Base-by-base conservation (phyloP, 2,888 invertebrate genomes). In the Drosophila quinaria region DNA sequence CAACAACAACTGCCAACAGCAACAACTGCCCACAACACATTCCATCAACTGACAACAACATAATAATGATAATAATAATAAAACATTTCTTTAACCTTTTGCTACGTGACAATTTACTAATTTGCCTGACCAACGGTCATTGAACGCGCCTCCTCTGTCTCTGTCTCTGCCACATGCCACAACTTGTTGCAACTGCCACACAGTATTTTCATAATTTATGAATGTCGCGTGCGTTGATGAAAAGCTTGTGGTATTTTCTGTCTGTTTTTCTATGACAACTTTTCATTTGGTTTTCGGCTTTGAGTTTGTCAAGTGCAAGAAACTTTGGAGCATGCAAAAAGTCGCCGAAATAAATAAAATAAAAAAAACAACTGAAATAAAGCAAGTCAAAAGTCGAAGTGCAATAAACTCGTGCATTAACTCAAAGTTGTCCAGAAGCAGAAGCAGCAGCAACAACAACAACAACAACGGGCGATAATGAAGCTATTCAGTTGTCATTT, bases 61-160 rank as follows among this genome's bases (percentile, higher is more conserved):
- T 17, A n/a, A 55, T 22, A 41, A 6, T 25, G 25, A 39, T 52
- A 41, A 41, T 33, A 35, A 8, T 29, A 55, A 63, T 56, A 55
- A 56, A 49, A 55, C 29, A 63, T 68, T 63, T 56, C 64, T 63
- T 64, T 55, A 60, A 56, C 52, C 59, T 51, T 54, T 58, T 52
- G 73, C 80, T 90, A 91, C 91, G 91, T 91, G 91, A 86, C 84
- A 87, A 90, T 82, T 90, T 85, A 78, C 81, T 87, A 88, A 90
- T 89, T 87, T 82, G 66, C 41, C 67, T 72, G 68, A 13, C 56
- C 68, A 63, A 47, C 63, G 73, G 65, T 78, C 68, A 63, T 39
- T 54, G 50, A 60, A 69, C 59, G 58, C 19, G 35, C 52, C 17
- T 37, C n/a, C 33, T 29, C 29, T 8, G 29, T 8, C 29, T 1